These are phyloP conservation scores for Pocillopora verrucosa DNA, from an alignment of 64 coral and sea anemone species.

Conservation along the genomic window DNA sequence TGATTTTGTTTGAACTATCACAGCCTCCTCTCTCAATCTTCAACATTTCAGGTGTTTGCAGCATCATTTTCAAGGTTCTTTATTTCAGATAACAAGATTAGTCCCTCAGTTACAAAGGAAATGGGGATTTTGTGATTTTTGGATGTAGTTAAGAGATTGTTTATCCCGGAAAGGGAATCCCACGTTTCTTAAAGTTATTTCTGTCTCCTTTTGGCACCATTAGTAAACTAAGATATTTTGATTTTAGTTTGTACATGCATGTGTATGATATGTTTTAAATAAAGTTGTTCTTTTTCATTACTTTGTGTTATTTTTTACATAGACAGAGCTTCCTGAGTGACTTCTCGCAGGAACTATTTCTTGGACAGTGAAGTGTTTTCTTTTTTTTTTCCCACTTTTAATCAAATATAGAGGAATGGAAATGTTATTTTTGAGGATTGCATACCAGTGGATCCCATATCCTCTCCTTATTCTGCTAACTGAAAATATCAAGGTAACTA, in stretches of 20 bases:
- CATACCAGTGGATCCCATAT: too few relatives aligned
- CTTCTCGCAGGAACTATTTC: background rate
- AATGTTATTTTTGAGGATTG: too few relatives aligned
- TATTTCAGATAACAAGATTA: background rate
- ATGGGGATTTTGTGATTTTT: background rate
- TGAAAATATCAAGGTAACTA: too few relatives aligned
- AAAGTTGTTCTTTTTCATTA: background rate
- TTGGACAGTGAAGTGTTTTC: too few relatives aligned
- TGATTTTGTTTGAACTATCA: too few relatives aligned
- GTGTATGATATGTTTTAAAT: background rate
- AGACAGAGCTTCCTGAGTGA: background rate
- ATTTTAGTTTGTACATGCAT: constrained; percentile 4
- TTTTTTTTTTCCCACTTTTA: too few relatives aligned
- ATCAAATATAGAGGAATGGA: too few relatives aligned
- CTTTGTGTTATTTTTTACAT: background rate
- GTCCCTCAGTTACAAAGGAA: background rate
- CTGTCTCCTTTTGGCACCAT: background rate
- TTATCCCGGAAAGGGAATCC: background rate
- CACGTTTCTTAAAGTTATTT: background rate
- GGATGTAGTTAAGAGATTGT: background rate
- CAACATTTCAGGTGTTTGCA: too few relatives aligned
- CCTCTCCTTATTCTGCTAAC: too few relatives aligned
- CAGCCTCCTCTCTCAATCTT: too few relatives aligned
- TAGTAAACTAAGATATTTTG: background rate
- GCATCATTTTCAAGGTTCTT: background rate